Conservation (phyloP, 2,888 invertebrate genomes). For the Disparrhopalites patrizii region DNA sequence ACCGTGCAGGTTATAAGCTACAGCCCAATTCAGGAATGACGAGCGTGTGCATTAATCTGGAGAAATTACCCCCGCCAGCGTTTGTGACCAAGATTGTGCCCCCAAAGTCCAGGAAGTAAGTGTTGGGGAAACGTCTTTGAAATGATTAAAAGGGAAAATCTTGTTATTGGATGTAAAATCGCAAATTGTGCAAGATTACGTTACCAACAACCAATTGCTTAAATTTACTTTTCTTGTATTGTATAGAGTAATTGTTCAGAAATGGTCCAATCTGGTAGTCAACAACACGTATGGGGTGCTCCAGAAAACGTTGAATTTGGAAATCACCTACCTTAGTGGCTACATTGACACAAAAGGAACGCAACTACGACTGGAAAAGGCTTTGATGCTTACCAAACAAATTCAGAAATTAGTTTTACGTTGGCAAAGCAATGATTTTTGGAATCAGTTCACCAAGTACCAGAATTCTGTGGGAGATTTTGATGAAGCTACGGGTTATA, state of each 20-base stretch:
- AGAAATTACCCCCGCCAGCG: conserved; percentile 20
- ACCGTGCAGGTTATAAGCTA: too few relatives aligned
- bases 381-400: conserved; percentile 40
- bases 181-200: background rate
- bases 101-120: conserved; percentile 5
- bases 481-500: background rate
- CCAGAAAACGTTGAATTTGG: conserved; percentile 24
- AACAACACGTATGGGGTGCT: conserved; percentile 19
- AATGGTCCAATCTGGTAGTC: conserved; percentile 4
- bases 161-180: background rate
- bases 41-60: conserved; percentile 7
- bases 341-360: conserved; percentile 41
- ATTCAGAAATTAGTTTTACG: conserved; percentile 38
- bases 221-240: background rate
- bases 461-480: conserved; percentile 23
- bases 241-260: background rate
- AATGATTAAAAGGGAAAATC: background rate
- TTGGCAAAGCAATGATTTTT: conserved; percentile 42
- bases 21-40: conserved; percentile 9
- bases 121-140: too few relatives aligned
- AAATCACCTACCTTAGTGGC: conserved; percentile 32
- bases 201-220: background rate
- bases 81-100: conserved; percentile 16
- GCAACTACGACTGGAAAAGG: conserved; percentile 43
- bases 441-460: conserved; percentile 8